phyloP scores from a whole-genome alignment of 2,113 vertebrate species.

The Lucifuga dentata region DNA sequence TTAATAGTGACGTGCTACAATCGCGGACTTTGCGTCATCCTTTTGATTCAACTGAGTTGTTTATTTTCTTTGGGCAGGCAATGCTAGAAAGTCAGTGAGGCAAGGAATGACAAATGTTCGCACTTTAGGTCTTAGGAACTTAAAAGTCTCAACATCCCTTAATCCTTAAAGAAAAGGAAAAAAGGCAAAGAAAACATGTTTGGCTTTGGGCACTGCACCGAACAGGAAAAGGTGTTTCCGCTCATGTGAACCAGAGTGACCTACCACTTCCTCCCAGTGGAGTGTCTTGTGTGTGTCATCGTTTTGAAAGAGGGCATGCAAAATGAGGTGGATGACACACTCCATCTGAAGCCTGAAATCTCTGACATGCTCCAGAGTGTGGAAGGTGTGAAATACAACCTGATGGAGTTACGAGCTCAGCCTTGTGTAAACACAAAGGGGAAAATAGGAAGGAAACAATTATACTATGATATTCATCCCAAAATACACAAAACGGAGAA shows the following conservation, averaged over 20 bases:
- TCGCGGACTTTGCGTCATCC: slow-evolving; percentile 57
- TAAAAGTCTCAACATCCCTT: slow-evolving; percentile 63
- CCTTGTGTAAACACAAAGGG: slow-evolving; percentile 41
- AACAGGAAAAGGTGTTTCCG: slow-evolving; percentile 77
- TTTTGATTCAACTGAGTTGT: slow-evolving; percentile 50
- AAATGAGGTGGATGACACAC: slow-evolving; percentile 25
- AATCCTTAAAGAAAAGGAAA: slow-evolving; percentile 61
- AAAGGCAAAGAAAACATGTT: slow-evolving; percentile 74
- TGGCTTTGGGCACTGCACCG: slow-evolving; percentile 58
- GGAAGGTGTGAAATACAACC: slow-evolving; percentile 59
- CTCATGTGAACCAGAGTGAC: slow-evolving; percentile 66
- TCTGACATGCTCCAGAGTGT: slow-evolving; percentile 32
- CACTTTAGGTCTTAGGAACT: slow-evolving; percentile 66
- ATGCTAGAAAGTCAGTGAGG: slow-evolving; percentile 67
- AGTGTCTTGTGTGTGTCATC: slow-evolving; percentile 29
- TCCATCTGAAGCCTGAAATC: slow-evolving; percentile 21
- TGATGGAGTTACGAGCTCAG: slow-evolving; percentile 42
- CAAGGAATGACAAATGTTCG: slow-evolving; percentile 76
- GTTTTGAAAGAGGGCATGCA: slow-evolving; percentile 27
- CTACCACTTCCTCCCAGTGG: slow-evolving; percentile 62
- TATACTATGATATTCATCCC: slow-evolving; percentile 27
- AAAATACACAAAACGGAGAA: slow-evolving; percentile 40
- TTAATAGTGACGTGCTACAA: slow-evolving; percentile 36
- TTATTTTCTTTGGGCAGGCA: slow-evolving; percentile 70
- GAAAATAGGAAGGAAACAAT: slow-evolving; percentile 69